Evolutionary conservation across 2,888 invertebrate species (phyloP), one percentile per base, ranked within the genome.

Genomic region (Tromatobia lineatoria): DNA sequence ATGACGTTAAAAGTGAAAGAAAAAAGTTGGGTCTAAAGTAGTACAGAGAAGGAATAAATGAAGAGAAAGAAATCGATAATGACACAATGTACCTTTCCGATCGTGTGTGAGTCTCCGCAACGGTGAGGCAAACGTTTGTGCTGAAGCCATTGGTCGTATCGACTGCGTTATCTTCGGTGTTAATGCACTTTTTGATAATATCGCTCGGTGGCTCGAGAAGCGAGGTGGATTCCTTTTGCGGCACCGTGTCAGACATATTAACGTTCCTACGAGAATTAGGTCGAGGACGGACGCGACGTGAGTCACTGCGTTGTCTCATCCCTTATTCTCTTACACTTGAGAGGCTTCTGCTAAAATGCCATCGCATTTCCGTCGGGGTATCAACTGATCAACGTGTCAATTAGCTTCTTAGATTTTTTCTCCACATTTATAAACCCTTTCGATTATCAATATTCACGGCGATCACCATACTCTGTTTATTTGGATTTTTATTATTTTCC

Each of bases 41-140:
- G 13, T 18, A 38, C 47, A 42, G 38, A 47, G 11, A 18, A 29
- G 47, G 4, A 77, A 70, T 71, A 11, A 52, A 54, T 54, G 23
- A 67, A 64, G 25, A 7, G 71, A 80, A 76, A 47, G 78, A 38
- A 38, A 38, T 61, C 25, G 80, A 83, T 73, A 54, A 42, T 69
- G 20, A 54, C 23, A 54, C 15, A 61, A 75, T 74, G 80, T 93
- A 93, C 93, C 93, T 93, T 89, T 93, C 93, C 23, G 93, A 93
- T 78, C 90, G 90, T 25, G 92, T 91, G 59, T 92, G 90, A 54
- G 90, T 89, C 79, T 90, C 90, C 69, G 87, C 86, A 77, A 88
- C 85, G 23, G 79, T 80, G 57, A 88, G 83, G 23, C 74, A 80
- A 50, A 69, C 69, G 38, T 45, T 76, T 42, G 73, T 73, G 71